Evolutionary conservation across 1,140 invertebrate species (phyloP).

Genomic region (Drosophila busckii): DNA sequence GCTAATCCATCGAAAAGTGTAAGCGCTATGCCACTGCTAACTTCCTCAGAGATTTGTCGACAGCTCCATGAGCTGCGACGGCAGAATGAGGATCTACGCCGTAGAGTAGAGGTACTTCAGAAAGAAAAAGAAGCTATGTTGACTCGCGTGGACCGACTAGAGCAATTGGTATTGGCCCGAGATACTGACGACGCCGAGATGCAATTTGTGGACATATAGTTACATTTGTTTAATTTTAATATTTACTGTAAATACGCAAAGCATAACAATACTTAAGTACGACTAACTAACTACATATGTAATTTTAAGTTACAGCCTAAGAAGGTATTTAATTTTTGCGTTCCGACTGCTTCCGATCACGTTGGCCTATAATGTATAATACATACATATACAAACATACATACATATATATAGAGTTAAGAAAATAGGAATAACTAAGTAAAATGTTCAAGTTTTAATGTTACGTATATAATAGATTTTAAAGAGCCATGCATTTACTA

Average conservation of each 20-base stretch:
- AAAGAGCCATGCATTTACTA: constrained; percentile 27
- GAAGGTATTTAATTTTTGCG: constrained; percentile 18
- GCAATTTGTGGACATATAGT: constrained; percentile 50
- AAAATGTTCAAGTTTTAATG: constrained; percentile 38
- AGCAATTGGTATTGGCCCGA: constrained; percentile 54
- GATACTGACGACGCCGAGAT: constrained; percentile 46
- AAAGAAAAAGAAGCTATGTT: constrained; percentile 62
- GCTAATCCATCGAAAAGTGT: constrained; percentile 32
- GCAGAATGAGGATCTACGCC: constrained; percentile 68
- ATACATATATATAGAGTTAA: neutral
- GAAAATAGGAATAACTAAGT: constrained; percentile 8
- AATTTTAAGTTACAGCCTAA: constrained; percentile 8
- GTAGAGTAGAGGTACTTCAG: constrained; percentile 41
- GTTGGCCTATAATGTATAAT: constrained; percentile 24
- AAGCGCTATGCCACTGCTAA: constrained; percentile 61
- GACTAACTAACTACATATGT: constrained; percentile 1
- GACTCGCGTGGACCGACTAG: constrained; percentile 59
- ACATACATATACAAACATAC: constrained; percentile 12
- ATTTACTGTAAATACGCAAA: constrained; percentile 38
- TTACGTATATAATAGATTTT: constrained; percentile 34
- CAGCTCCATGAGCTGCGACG: constrained; percentile 66
- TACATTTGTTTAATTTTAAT: constrained; percentile 20
- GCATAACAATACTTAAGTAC: constrained; percentile 10
- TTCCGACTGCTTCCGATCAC: constrained; percentile 29
- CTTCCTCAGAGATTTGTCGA: constrained; percentile 65